Conservation (phyloP, 2,113 vertebrate species). For the Albula goreensis region DNA sequence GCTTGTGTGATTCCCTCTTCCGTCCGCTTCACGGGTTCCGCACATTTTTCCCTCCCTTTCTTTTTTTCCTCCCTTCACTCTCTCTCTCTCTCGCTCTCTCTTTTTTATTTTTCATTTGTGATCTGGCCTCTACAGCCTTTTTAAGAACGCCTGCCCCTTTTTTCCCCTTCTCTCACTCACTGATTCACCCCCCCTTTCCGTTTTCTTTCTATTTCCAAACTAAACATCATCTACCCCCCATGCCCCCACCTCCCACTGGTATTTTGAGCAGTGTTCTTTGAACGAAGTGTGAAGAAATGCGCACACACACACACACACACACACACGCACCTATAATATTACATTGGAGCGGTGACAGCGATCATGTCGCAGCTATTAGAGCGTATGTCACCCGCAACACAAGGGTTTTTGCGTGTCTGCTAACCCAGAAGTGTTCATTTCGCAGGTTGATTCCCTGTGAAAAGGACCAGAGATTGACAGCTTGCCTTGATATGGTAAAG, state of each 20-base stretch:
- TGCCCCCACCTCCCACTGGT: constrained; percentile 36
- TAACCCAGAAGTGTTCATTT: constrained; percentile 55
- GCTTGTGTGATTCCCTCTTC: constrained; percentile 57
- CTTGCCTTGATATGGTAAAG: neutral
- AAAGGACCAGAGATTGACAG: neutral
- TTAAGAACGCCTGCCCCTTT: constrained; percentile 53
- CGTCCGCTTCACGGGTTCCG: constrained; percentile 37
- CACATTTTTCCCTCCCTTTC: constrained; percentile 21
- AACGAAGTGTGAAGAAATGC: neutral
- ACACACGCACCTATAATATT: constrained; percentile 44
- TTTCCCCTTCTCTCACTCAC: neutral
- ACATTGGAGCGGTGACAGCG: constrained; percentile 54
- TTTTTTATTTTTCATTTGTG: constrained; percentile 67
- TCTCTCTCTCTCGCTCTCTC: constrained; percentile 34
- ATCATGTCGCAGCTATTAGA: constrained; percentile 51
- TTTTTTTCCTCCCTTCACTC: constrained; percentile 51
- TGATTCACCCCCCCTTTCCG: constrained; percentile 26
- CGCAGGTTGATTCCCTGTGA: constrained; percentile 51
- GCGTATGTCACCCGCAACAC: constrained; percentile 40
- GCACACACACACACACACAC: constrained; percentile 30
- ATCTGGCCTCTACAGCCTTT: constrained; percentile 65
- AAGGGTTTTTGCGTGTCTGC: constrained; percentile 51
- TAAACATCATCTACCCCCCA: constrained; percentile 9
- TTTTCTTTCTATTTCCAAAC: constrained; percentile 10
- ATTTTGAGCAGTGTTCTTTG: constrained; percentile 40